A percentile compares a stretch with the other conserved stretches of the same genome.
These are phyloP conservation scores for Meghimatium bilineatum DNA, from an alignment of 2,888 invertebrate species.

Conservation along the genomic window DNA sequence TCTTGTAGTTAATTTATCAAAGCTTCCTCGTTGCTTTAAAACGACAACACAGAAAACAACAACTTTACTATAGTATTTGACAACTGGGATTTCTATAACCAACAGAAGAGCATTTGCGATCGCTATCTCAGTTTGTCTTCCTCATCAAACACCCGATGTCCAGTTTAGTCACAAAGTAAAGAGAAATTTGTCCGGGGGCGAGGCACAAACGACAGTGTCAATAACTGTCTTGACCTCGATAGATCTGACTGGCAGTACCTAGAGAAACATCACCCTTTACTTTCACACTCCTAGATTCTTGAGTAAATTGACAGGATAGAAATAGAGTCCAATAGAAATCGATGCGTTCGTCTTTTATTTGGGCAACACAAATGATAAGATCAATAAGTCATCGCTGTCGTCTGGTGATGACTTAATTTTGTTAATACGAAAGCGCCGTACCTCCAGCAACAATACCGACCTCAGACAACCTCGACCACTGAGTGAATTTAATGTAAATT, in stretches of 20 bases:
- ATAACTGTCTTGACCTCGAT: background rate
- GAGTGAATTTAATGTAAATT: constrained; percentile 23
- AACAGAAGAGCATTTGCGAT: background rate
- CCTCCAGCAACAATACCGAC: constrained; percentile 8
- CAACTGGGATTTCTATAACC: background rate
- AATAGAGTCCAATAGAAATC: constrained; percentile 15
- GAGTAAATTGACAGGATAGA: constrained; percentile 15
- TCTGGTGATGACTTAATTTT: constrained; percentile 21
- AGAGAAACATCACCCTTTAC: constrained; percentile 10
- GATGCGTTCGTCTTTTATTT: background rate
- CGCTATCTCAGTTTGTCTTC: background rate
- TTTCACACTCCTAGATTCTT: background rate
- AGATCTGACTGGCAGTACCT: background rate
- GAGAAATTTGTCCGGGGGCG: background rate
- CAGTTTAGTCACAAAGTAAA: constrained; percentile 13
- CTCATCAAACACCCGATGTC: no score
- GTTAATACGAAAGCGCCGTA: constrained; percentile 17
- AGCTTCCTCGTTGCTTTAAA: no score
- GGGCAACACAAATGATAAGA: background rate
- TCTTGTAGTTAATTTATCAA: no score
- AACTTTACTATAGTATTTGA: background rate
- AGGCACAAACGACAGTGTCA: background rate
- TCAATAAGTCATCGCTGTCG: constrained; percentile 14
- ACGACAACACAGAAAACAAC: no score
- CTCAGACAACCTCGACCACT: background rate